Base-by-base conservation (phyloP, 2,888 invertebrate species). In the Yponomeuta plumbellus region DNA sequence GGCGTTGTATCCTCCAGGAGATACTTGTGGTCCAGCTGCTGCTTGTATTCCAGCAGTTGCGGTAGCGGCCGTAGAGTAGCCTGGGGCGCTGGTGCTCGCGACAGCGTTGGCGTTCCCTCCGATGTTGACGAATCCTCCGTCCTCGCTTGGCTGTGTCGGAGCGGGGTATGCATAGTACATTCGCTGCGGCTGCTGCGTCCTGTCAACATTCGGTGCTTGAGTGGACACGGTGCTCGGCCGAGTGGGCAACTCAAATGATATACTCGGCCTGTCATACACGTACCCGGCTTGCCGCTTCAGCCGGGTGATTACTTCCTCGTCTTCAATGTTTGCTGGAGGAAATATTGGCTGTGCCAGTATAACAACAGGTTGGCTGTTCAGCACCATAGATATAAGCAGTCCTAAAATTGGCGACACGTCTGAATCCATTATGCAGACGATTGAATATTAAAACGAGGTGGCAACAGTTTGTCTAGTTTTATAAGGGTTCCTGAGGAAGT, bases 111-210 rank as follows among this genome's bases (percentile, higher is more conserved):
- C 75, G 22, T 13, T 23, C 21, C 72, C 77, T n/a, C 83, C 81
- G 69, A 78, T 76, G 73, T 76, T 81, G 63, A 77, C 76, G 20
- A 77, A 73, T 71, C 73, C 75, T 61, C 76, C 79, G 64, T 76
- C 71, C 39, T 75, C 26, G 8, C 40, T 34, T 13, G 62, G 58
- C 11, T n/a, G 22, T 1, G 40, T 71, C 22, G 86, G 85, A 40
- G 73, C 86, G 65, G 88, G 86, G 72, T 88, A 88, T 66, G 86
- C 86, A 78, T 89, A 88, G 81, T 78, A 88, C 88, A 87, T 88
- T 77, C 83, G 84, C 75, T 86, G 85, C 74, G 78, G 79, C 76
- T 80, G 84, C 76, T 80, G 84, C 64, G 80, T 81, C 80, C 84
- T 84, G 80, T 83, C 83, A 80, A 82, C 81, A 84, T 75, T 83